Evolutionary conservation across 2,113 vertebrate genomes (phyloP), one percentile per base, ranked within the genome.

Genomic region (Malurus elegans): DNA sequence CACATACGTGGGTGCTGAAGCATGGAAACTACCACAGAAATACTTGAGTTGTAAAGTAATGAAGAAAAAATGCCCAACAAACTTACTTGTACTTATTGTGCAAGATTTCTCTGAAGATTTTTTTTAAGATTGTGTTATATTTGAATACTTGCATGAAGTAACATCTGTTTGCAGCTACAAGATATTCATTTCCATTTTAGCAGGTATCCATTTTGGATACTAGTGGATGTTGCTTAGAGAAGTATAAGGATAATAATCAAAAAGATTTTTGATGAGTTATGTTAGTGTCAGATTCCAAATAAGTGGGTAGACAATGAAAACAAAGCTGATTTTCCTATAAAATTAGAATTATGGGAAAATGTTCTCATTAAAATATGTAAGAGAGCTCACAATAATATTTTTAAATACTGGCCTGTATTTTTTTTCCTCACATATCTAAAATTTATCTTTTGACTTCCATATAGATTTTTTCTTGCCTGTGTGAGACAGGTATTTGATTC

Each of bases 161-260:
- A 80, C 83, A 32, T 73, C 51, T 38, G 18, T 88, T 86, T 96
- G 48, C 56, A 79, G 11, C 91, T 90, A 62, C 20, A 53, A 40
- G 3, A 3, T 54, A 28, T 78, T 96, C 10, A 89, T 97, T 97
- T 97, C 25, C 65, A 92, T 96, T 95, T 96, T 93, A 93, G 64
- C 72, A 71, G 31, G 28, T 85, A 54, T 42, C 17, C 29, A 67
- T 80, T 94, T 72, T 93, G 51, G 29, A 71, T 95, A 65, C n/a
- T 58, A 79, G 2, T 76, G 74, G 54, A 51, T 32, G 44, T 34
- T 87, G 25, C 86, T 95, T 89, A 44, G 50, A 53, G 20, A 89
- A 94, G 58, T 65, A 74, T 85, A 95, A 96, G 76, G 54, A 80
- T 62, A 58, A 4, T 69, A 57, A 64, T 25, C 25, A 45, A 17